Conservation (phyloP, 2,888 invertebrate species). For the Autographa pulchrina region DNA sequence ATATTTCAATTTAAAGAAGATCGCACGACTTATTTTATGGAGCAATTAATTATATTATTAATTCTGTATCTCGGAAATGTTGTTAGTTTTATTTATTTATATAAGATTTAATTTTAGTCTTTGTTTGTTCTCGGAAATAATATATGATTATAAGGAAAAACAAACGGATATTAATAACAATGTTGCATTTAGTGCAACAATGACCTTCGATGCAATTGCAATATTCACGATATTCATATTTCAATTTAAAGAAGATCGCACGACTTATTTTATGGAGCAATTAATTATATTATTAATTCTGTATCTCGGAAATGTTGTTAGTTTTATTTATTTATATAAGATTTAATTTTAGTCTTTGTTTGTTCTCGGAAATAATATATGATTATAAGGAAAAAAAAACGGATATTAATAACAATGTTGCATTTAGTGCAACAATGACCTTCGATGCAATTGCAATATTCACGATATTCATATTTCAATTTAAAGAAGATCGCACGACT, state of each 20-base stretch:
- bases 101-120: too few species aligned
- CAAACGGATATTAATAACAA: conserved; percentile 28
- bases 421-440: conserved; percentile 25
- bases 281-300: conserved; percentile 30
- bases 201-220: conserved; percentile 42
- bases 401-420: conserved; percentile 32
- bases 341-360: too few species aligned
- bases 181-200: conserved; percentile 20
- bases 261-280: conserved; percentile 32
- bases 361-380: too few species aligned
- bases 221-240: conserved; percentile 31
- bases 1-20: conserved; percentile 38
- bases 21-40: conserved; percentile 36
- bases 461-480: conserved; percentile 40
- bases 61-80: neutral
- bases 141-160: too few species aligned
- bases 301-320: neutral
- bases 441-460: conserved; percentile 39
- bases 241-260: conserved; percentile 41
- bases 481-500: conserved; percentile 29
- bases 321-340: too few species aligned
- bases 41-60: conserved; percentile 35
- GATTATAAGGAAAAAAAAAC: too few species aligned
- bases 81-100: too few species aligned
- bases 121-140: too few species aligned